Conservation (phyloP, 2,797 vertebrate species). For the Brachyrhaphis roseni region DNA sequence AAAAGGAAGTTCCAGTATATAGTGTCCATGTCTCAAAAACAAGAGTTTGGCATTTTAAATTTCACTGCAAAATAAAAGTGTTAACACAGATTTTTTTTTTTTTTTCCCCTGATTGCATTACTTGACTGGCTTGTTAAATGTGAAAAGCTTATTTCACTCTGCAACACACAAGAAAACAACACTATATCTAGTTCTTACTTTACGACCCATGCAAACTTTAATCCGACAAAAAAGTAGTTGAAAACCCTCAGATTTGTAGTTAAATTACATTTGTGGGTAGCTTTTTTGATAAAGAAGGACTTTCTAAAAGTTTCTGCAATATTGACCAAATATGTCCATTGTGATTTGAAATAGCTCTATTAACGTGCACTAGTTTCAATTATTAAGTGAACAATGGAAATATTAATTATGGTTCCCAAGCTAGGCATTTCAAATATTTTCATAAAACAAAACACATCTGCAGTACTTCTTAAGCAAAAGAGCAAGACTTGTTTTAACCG, state of each 20-base stretch:
- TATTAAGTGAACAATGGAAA: background rate
- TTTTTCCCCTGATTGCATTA: background rate
- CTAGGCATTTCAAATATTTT: background rate
- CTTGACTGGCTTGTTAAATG: background rate
- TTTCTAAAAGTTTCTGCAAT: background rate
- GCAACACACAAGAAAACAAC: background rate
- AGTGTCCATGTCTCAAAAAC: background rate
- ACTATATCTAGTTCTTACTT: background rate
- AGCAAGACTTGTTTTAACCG: background rate
- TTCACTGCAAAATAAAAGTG: background rate
- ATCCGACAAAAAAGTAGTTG: background rate
- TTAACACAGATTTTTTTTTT: background rate
- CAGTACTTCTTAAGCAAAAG: background rate
- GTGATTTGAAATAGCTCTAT: background rate
- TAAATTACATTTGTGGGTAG: background rate
- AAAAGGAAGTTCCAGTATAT: constrained; percentile 35
- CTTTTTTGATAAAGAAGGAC: background rate
- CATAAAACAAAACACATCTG: background rate
- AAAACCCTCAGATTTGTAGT: background rate
- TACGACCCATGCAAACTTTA: background rate
- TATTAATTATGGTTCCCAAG: background rate
- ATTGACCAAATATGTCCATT: background rate
- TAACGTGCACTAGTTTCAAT: background rate
- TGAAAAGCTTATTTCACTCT: background rate
- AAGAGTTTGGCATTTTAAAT: background rate